These are phyloP conservation scores for Collichthys lucidus DNA, from an alignment of 2,113 vertebrate species.

Conservation along the genomic window DNA sequence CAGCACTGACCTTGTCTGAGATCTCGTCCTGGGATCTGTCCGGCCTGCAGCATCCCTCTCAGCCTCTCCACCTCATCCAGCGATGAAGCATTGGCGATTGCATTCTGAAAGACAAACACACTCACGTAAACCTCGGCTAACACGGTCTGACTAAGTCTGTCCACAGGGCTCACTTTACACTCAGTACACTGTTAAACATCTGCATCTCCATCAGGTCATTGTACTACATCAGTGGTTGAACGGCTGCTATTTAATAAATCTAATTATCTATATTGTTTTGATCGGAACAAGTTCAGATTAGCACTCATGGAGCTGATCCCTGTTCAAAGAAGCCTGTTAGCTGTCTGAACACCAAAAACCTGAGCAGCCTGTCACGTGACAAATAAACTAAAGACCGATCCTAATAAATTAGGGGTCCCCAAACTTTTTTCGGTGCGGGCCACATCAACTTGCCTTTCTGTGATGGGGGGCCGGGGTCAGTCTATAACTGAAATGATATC, in stretches of 20 bases:
- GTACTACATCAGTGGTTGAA: background rate
- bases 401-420: too few species aligned
- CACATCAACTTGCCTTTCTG: too few species aligned
- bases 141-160: background rate
- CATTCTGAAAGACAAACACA: slow-evolving; percentile 84
- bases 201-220: background rate
- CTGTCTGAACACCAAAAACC: too few species aligned
- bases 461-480: too few species aligned
- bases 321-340: too few species aligned
- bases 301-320: too few species aligned
- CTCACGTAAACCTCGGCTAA: accelerated
- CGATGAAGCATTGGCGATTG: slow-evolving; percentile 93
- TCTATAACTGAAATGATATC: too few species aligned
- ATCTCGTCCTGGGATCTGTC: slow-evolving; percentile 94
- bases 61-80: slow-evolving; percentile 95
- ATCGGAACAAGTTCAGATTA: background rate
- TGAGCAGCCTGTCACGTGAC: too few species aligned
- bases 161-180: background rate
- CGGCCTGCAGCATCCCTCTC: slow-evolving; percentile 94
- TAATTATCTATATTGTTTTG: background rate
- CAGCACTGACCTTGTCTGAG: slow-evolving; percentile 85
- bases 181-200: background rate
- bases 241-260: background rate
- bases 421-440: too few species aligned
- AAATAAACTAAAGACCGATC: too few species aligned